Evolutionary conservation across 1,140 invertebrate genomes (phyloP).

Genomic region (Meloidogyne floridensis): DNA sequence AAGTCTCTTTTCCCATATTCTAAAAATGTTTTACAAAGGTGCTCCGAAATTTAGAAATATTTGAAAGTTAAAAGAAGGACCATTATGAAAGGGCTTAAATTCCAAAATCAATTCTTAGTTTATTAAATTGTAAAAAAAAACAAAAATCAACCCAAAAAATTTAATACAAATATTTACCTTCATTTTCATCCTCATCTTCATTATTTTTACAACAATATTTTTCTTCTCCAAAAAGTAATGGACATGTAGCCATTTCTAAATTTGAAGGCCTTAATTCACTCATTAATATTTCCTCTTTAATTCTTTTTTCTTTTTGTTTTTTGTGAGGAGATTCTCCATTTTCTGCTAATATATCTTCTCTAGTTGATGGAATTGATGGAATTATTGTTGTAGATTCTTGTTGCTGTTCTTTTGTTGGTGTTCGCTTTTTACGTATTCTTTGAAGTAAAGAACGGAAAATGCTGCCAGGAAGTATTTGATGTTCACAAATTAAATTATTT

Average conservation of each 20-base stretch:
- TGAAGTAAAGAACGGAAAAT: conserved; percentile 56
- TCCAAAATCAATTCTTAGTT: too few relatives aligned
- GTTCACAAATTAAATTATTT: conserved; percentile 51
- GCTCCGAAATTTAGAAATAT: too few relatives aligned
- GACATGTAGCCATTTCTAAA: conserved; percentile 6
- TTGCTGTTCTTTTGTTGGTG: not conserved
- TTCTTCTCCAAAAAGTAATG: not conserved
- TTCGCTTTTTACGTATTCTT: conserved; percentile 26
- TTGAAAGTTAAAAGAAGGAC: too few relatives aligned
- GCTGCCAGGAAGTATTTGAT: conserved; percentile 62
- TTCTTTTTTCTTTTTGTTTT: not conserved
- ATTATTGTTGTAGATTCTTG: not conserved
- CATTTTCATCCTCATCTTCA: not conserved
- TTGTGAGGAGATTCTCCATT: not conserved
- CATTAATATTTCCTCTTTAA: not conserved
- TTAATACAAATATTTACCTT: not conserved
- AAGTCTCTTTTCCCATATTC: too few relatives aligned
- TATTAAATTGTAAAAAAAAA: too few relatives aligned
- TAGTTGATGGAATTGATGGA: not conserved
- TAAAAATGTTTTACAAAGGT: too few relatives aligned
- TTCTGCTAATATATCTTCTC: not conserved
- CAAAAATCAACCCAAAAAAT: not conserved
- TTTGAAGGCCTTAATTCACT: not conserved
- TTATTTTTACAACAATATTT: not conserved
- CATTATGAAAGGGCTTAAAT: too few relatives aligned